phyloP scores from a whole-genome alignment of 2,797 vertebrate species.

The Leptoclinus maculatus region DNA sequence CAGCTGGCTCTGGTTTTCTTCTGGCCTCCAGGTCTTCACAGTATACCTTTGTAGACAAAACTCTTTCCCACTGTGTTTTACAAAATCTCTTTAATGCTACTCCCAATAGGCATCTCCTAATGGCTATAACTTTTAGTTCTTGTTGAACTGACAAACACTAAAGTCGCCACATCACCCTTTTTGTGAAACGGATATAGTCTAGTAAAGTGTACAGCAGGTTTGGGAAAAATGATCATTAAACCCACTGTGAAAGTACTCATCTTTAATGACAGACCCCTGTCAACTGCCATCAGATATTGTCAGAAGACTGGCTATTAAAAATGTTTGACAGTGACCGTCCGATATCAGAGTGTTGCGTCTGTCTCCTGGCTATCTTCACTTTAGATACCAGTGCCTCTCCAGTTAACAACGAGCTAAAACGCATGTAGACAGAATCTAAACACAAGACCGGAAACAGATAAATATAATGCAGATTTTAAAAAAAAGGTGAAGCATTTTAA shows the following conservation, averaged over 20 bases:
- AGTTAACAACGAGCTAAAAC: not conserved
- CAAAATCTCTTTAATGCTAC: conserved; percentile 69
- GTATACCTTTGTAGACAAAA: conserved; percentile 72
- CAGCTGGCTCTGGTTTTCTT: conserved; percentile 60
- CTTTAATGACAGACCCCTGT: conserved; percentile 28
- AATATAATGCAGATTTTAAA: not conserved
- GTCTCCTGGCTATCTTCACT: conserved; percentile 16
- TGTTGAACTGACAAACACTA: conserved; percentile 56
- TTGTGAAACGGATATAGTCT: conserved; percentile 44
- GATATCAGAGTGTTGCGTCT: not conserved
- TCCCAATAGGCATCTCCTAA: conserved; percentile 62
- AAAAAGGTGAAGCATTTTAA: not conserved
- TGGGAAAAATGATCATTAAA: conserved; percentile 38
- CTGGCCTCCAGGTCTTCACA: conserved; percentile 61
- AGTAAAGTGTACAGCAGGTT: conserved; percentile 27
- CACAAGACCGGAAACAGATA: not conserved
- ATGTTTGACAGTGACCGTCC: conserved; percentile 17
- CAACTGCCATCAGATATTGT: conserved; percentile 22
- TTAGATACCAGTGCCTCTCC: not conserved
- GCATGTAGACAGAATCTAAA: not conserved
- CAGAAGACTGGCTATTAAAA: conserved; percentile 15
- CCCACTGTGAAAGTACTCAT: conserved; percentile 26
- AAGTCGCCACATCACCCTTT: conserved; percentile 63
- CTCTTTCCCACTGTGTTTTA: conserved; percentile 68
- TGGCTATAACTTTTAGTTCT: conserved; percentile 60